These are phyloP conservation scores for Phlogophora meticulosa DNA, from an alignment of 2,888 invertebrate genomes.

Conservation along the genomic window DNA sequence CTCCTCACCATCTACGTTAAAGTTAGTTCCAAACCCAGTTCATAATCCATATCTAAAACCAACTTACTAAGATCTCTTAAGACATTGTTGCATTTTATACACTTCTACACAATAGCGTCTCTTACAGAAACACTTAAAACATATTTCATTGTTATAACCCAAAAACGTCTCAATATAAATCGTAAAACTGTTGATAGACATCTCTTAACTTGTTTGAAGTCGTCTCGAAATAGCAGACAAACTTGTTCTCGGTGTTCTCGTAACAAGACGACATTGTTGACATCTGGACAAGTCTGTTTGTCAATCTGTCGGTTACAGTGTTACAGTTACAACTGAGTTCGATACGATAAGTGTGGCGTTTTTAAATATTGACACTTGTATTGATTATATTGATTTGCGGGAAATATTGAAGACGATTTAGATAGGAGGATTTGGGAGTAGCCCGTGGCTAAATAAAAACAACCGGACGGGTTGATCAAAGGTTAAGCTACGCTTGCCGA, in stretches of 20 bases:
- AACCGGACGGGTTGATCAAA: too few relatives aligned
- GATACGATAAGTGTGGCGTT: slow-evolving; percentile 18
- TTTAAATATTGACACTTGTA: not conserved
- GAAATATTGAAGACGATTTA: not conserved
- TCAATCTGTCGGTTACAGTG: slow-evolving; percentile 37
- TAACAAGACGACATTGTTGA: slow-evolving; percentile 50
- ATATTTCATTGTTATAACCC: slow-evolving; percentile 29
- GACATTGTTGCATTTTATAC: slow-evolving; percentile 14
- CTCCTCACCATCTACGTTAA: too few relatives aligned
- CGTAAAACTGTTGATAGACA: slow-evolving; percentile 56
- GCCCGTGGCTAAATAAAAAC: too few relatives aligned
- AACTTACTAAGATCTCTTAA: too few relatives aligned
- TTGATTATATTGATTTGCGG: not conserved
- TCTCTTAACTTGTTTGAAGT: slow-evolving; percentile 57
- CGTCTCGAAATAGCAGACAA: slow-evolving; percentile 46
- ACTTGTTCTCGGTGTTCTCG: slow-evolving; percentile 42
- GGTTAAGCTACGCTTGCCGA: too few relatives aligned
- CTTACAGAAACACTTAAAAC: slow-evolving; percentile 5
- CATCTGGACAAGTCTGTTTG: slow-evolving; percentile 50
- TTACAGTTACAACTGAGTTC: slow-evolving; percentile 20
- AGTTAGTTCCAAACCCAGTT: too few relatives aligned
- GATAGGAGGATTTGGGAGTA: too few relatives aligned
- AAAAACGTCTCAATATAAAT: slow-evolving; percentile 45
- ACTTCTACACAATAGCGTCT: slow-evolving; percentile 14
- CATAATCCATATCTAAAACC: too few relatives aligned